Evolutionary conservation across 92 coral and sea anemone species (phyloP), one percentile per base, ranked within the genome.

Genomic region (Nematostella vectensis): DNA sequence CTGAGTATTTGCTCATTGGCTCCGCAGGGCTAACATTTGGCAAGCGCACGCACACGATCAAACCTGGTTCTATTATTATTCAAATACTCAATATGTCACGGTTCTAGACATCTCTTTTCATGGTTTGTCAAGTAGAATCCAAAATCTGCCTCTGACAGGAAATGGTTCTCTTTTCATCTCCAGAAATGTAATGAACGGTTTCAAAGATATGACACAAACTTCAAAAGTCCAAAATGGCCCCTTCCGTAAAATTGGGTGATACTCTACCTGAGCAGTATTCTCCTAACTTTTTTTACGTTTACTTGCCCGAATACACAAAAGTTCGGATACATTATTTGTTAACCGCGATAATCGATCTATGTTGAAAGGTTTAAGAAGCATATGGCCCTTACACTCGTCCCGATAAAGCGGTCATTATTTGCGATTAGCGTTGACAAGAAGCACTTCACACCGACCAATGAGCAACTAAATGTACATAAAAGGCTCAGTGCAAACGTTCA

Each of bases 111-210:
- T 11, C 17, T 22, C 51, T 45, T 45, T 64, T 78, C 67, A 45
- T 53, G 48, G 50, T 70, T 49, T 28, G 33, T 29, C 65, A 37
- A 28, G 58, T 54, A 66, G 55, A 50, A 55, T 71, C 58, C 67
- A 69, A 60, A 72, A 62, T 18, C n/a, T 24, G 62, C 63, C 23
- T 48, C 76, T 38, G 50, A 72, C 85, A 79, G 85, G 85, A 79
- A 79, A 67, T 72, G 55, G 63, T 20, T 61, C 49, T 75, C 57
- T 54, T 77, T 58, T 45, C 31, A 63, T 47, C 67, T 56, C 64
- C 73, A 67, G 69, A 48, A 48, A 36, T 36, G 9, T 36, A 36
- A 36, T 36, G 15, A 36, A 36, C 15, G 42, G 42, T 15, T 36
- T 8, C 42, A 36, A 15, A 8, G 42, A 36, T 8, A 8, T 36